Base-by-base conservation (phyloP, 2,797 vertebrate species). In the Bucorvus abyssinicus region DNA sequence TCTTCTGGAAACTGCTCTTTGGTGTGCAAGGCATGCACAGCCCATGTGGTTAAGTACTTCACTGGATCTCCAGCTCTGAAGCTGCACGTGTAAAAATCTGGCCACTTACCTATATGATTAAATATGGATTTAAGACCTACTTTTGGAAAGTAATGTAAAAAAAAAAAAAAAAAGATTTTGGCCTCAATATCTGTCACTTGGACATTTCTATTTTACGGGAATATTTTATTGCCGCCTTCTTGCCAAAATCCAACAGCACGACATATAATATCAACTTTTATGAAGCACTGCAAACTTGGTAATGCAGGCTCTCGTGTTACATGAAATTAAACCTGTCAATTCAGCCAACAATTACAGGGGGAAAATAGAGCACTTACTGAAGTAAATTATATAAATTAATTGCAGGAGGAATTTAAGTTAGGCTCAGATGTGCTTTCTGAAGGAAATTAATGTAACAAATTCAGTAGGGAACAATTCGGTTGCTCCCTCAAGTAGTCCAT, bases 271-370 rank as follows among this genome's bases (percentile, higher is more conserved):
- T n/a, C 40, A 71, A 68, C 78, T 94, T 87, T 94, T 83, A 95
- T 52, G 60, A 89, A 95, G 82, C 56, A 70, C 63, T 79, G 79
- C 44, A 82, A 93, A 52, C 44, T 93, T 29, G 19, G 78, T 77
- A 71, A 60, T 71, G 68, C 45, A 80, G 74, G 45, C 44, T 96
- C 84, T 96, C 87, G 81, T 20, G 52, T 96, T 95, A 97, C 93
- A 87, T 50, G 75, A 81, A 90, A 96, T 95, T 86, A 94, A 94
- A 89, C 32, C 89, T 93, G 94, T 89, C 90, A 93, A 69, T 93
- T 92, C 87, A 71, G 61, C 0, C 19, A 89, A 81, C 79, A 93
- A 88, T 84, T 93, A 82, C 55, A 84, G 68, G 13, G 52, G 57
- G 74, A 59, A 95, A 78, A 53, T 63, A 57, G 44, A 84, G 84